Base-by-base conservation (phyloP, 2,888 invertebrate species). In the Caenorhabditis angaria region DNA sequence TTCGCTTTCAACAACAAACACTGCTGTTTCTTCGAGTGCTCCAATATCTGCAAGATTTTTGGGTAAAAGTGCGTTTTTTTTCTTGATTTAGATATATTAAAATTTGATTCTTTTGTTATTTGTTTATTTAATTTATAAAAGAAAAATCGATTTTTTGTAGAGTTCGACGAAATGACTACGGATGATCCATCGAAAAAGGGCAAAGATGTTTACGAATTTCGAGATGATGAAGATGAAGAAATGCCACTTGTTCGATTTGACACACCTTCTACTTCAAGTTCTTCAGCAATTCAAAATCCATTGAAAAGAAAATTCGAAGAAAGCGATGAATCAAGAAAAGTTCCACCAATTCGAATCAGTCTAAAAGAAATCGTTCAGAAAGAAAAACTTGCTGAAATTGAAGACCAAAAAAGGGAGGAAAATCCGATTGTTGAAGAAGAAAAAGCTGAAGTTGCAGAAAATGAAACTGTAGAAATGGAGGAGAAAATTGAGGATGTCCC, bases 191-290 rank as follows among this genome's bases (percentile, higher is more conserved):
- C 8, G 22, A 55, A 55, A 55, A 28, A 24, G 27, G 27, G 8
- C 2, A 55, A 55, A 28, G 55, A 55, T 55, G 55, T 55, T n/a
- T 55, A 55, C 55, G 55, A 55, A 28, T 55, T 55, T 55, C 27
- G 55, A 27, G 55, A 55, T 18, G 55, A 55, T 6, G 55, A 55
- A 18, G 55, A 55, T 10, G 55, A 55, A 4, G n/a, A 55, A 4
- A 18, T 28, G 41, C 41, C 41, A 2, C 41, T 41, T 2, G 6
- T 14, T 14, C 5, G 41, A 18, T 41, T 41, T 14, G 41, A 41
- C 18, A 14, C 14, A 12, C 6, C 41, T 10, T 41, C 41, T 18
- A 41, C 41, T 41, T 41, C 41, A 10, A 8, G 6, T 8, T 32
- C 32, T 8, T 32, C 10, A n/a, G 32, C 32, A 41, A 41, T 41